Percentiles rank a stretch among this genome's conserved stretches.
These are phyloP conservation scores for Archocentrus centrarchus DNA, from an alignment of 2,113 vertebrate species.

Conservation along the genomic window DNA sequence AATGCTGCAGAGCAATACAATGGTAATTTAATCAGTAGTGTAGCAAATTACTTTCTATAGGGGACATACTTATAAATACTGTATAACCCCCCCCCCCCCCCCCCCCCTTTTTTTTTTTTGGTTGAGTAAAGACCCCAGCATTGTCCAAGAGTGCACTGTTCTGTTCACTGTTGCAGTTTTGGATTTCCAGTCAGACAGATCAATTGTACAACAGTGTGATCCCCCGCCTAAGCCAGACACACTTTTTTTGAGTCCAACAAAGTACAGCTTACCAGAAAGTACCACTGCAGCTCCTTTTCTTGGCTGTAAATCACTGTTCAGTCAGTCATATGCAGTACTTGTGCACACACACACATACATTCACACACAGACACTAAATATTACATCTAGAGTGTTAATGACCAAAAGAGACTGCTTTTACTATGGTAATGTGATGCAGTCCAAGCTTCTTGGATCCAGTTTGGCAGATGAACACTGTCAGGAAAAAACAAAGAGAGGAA, in stretches of 20 bases:
- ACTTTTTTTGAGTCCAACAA: constrained; percentile 39
- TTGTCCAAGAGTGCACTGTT: background rate
- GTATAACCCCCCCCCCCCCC: background rate
- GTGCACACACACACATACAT: background rate
- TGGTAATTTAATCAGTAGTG: background rate
- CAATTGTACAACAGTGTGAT: constrained; percentile 43
- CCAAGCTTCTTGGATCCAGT: background rate
- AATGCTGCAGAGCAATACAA: background rate
- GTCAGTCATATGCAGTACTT: constrained; percentile 6
- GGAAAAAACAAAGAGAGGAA: background rate
- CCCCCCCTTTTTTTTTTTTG: background rate
- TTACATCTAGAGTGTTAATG: background rate
- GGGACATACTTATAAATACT: background rate
- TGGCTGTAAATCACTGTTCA: constrained; percentile 28
- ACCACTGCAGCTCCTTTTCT: constrained; percentile 28
- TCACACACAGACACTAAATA: background rate
- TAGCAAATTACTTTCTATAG: background rate
- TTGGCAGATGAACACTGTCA: background rate
- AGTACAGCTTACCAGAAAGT: constrained; percentile 41
- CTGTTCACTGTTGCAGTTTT: constrained; percentile 14
- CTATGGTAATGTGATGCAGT: background rate
- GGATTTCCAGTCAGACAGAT: constrained; percentile 43
- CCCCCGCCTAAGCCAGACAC: constrained; percentile 24
- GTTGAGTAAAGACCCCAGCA: background rate
- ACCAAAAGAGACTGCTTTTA: background rate